Evolutionary conservation across 2,797 vertebrate species (phyloP).

Genomic region (Serranus cabrilla): DNA sequence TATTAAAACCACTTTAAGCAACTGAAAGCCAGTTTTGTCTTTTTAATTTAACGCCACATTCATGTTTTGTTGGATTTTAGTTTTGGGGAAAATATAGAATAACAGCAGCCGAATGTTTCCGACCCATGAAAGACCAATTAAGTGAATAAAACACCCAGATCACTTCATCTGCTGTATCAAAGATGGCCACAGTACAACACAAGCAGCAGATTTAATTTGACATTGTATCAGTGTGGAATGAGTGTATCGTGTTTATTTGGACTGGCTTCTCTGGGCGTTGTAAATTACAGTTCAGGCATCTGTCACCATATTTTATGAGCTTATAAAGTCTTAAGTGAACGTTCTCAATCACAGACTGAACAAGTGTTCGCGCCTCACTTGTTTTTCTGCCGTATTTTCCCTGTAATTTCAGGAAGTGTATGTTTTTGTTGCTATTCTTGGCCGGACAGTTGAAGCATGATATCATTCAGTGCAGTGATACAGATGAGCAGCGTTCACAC

Average conservation of each 20-base stretch:
- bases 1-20: too few relatives aligned
- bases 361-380: background rate
- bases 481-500: constrained; percentile 48
- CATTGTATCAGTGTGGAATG: background rate
- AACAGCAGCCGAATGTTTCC: too few relatives aligned
- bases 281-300: background rate
- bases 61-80: too few relatives aligned
- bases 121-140: too few relatives aligned
- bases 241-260: background rate
- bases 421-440: constrained; percentile 59
- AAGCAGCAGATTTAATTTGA: background rate
- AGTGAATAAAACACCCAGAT: background rate
- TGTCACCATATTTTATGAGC: background rate
- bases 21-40: too few relatives aligned
- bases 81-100: too few relatives aligned
- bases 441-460: constrained; percentile 53
- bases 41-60: too few relatives aligned
- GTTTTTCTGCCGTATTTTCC: constrained; percentile 9
- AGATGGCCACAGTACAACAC: background rate
- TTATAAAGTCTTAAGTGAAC: background rate
- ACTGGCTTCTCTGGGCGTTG: background rate
- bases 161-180: background rate
- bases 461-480: constrained; percentile 51
- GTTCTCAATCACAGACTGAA: background rate
- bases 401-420: constrained; percentile 35